phyloP scores from a whole-genome alignment of 1,140 invertebrate species.

The Thaumetopoea pityocampa region DNA sequence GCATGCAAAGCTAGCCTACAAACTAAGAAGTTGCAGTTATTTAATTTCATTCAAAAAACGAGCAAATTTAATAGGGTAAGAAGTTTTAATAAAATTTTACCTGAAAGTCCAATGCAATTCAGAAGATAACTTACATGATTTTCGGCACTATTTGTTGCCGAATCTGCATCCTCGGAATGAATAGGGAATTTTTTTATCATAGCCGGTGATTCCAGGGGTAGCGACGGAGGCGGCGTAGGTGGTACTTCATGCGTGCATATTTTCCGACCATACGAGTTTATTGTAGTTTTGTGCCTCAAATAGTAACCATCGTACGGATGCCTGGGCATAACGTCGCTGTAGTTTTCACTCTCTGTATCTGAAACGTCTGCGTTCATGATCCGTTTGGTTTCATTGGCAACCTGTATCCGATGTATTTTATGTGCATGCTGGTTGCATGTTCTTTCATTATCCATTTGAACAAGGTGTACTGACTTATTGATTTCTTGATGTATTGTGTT shows the following conservation, averaged over 20 bases:
- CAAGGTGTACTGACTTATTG: constrained; percentile 24
- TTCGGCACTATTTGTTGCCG: constrained; percentile 21
- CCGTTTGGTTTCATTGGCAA: constrained; percentile 13
- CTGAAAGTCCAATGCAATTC: neutral
- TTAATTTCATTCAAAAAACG: neutral
- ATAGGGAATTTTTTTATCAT: constrained; percentile 1
- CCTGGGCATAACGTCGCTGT: constrained; percentile 58
- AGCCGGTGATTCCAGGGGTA: constrained; percentile 26
- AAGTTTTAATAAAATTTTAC: constrained; percentile 4
- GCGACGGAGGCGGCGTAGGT: constrained; percentile 37
- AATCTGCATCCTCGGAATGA: constrained; percentile 11
- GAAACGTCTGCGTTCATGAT: constrained; percentile 39
- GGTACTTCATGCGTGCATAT: constrained; percentile 66
- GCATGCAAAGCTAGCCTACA: constrained; percentile 25
- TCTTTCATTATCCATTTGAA: constrained; percentile 40
- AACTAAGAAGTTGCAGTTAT: neutral
- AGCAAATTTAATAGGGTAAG: too few relatives aligned
- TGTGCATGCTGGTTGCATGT: constrained; percentile 8
- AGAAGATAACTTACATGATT: constrained; percentile 47
- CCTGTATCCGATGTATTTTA: constrained; percentile 8
- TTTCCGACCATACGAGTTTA: constrained; percentile 61
- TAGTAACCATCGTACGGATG: constrained; percentile 74
- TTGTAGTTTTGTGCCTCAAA: constrained; percentile 56
- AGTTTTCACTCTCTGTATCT: constrained; percentile 37
- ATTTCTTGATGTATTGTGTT: constrained; percentile 8